Evolutionary conservation across 1,140 invertebrate genomes (phyloP).

Genomic region (Caerostris extrusa): DNA sequence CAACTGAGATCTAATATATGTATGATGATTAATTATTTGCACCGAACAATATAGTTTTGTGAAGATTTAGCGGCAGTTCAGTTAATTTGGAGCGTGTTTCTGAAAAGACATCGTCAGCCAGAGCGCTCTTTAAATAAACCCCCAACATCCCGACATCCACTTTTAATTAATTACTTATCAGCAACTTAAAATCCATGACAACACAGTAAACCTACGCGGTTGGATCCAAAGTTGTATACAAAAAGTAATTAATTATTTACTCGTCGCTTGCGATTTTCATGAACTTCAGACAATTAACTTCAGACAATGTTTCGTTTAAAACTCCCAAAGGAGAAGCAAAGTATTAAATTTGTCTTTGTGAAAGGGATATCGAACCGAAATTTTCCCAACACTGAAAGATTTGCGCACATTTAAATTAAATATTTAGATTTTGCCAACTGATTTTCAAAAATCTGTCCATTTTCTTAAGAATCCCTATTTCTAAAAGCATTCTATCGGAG

Average conservation of each 20-base stretch:
- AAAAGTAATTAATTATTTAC: constrained; percentile 60
- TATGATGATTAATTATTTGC: constrained; percentile 40
- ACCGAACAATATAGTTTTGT: neutral
- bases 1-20: neutral
- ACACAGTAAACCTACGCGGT: constrained; percentile 38
- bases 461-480: neutral
- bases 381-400: neutral
- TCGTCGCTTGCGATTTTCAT: constrained; percentile 8
- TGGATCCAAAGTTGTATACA: constrained; percentile 45
- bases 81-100: constrained; percentile 36
- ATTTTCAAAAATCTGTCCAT: neutral
- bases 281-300: constrained; percentile 53
- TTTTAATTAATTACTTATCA: constrained; percentile 64
- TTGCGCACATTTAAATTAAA: constrained; percentile 18
- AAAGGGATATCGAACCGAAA: constrained; percentile 18
- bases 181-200: constrained; percentile 38
- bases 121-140: constrained; percentile 6
- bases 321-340: neutral
- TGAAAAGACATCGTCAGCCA: constrained; percentile 13
- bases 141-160: constrained; percentile 12
- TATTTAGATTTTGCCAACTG: neutral
- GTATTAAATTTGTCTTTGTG: constrained; percentile 1
- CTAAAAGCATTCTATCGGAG: neutral
- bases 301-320: constrained; percentile 21
- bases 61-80: constrained; percentile 36